Base-by-base conservation (phyloP, 2,888 invertebrate genomes). In the Resseliella maxima region DNA sequence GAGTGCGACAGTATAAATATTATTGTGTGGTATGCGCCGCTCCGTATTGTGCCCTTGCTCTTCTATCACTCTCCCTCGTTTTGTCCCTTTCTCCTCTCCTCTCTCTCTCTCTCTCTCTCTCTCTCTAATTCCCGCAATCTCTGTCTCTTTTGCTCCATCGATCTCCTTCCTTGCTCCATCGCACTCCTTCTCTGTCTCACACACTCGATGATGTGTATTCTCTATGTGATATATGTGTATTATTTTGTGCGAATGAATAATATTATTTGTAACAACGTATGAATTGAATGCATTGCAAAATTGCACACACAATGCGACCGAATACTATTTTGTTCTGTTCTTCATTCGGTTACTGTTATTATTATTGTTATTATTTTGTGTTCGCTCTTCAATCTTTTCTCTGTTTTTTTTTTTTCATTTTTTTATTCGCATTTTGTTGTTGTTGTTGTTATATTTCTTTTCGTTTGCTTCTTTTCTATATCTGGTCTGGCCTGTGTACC, bases 281-380 rank as follows among this genome's bases (percentile, higher is more conserved):
- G 72, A 72, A 72, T 72, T 72, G 72, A 72, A 72, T 72, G 72
- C 72, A 72, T 72, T 72, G 72, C 72, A 72, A 72, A 72, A 72
- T 72, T 72, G 72, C 72, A 72, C 72, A 72, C 72, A 72, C 72
- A 72, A 72, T 72, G 72, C 72, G 72, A 72, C 59, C 72, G 72
- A 72, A n/a, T n/a, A n/a, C 72, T 72, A 72, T 72, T 72, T 72
- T 24, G 27, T 59, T 59, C 18, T 24, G 59, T 27, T 59, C 59
- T 3, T 27, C 41, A 41, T 59, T 59, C 59, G 5, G 2, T 18
- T 50, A 41, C 46, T 50, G 59, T 59, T 59, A 24, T 59, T 24
- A 24, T 24, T 59, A 3, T 59, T 3, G n/a, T 59, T 24, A 2
- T 24, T 59, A 5, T 59, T n/a, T 24, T 59, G 59, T 59, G 59